Conservation (phyloP, 2,888 invertebrate genomes). For the Hirtodrosophila trivittata region DNA sequence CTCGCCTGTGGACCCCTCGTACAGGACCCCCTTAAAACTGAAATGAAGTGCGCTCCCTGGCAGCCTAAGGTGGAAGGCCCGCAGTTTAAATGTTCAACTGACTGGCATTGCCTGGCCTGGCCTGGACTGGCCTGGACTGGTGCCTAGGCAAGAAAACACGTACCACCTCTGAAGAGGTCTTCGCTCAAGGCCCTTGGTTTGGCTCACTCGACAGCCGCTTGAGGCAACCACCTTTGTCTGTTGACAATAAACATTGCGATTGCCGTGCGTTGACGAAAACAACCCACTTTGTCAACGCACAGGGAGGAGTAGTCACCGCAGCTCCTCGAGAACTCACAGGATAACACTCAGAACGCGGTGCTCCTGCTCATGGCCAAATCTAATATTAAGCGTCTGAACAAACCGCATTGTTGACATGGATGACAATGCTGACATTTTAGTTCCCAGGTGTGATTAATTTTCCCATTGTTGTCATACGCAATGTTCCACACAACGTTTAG, state of each 20-base stretch:
- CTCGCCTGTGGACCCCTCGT: no score
- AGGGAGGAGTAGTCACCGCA: conserved; percentile 24
- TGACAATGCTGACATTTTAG: conserved; percentile 69
- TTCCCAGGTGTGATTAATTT: conserved; percentile 77
- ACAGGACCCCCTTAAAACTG: conserved; percentile 20
- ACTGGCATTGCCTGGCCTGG: neutral
- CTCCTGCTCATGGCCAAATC: conserved; percentile 46
- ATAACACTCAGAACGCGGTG: conserved; percentile 1
- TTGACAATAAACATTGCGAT: conserved; percentile 75
- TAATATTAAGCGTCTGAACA: conserved; percentile 56
- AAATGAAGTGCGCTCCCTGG: conserved; percentile 44
- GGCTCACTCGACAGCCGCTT: conserved; percentile 56
- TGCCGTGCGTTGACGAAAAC: conserved; percentile 28
- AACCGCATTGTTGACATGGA: conserved; percentile 69
- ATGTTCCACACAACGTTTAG: neutral
- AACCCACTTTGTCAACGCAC: conserved; percentile 38
- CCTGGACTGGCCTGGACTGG: conserved; percentile 26
- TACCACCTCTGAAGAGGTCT: conserved; percentile 58
- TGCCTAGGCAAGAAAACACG: conserved; percentile 62
- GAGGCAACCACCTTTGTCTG: conserved; percentile 68
- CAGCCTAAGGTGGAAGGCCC: conserved; percentile 5
- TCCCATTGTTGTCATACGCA: conserved; percentile 53
- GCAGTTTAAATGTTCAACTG: conserved; percentile 35
- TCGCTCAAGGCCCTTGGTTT: conserved; percentile 35
- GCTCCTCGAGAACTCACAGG: conserved; percentile 3